Percentiles rank a stretch among this genome's conserved stretches.
These are phyloP conservation scores for Nothoprocta pentlandii DNA, from an alignment of 2,113 vertebrate species.

Conservation along the genomic window DNA sequence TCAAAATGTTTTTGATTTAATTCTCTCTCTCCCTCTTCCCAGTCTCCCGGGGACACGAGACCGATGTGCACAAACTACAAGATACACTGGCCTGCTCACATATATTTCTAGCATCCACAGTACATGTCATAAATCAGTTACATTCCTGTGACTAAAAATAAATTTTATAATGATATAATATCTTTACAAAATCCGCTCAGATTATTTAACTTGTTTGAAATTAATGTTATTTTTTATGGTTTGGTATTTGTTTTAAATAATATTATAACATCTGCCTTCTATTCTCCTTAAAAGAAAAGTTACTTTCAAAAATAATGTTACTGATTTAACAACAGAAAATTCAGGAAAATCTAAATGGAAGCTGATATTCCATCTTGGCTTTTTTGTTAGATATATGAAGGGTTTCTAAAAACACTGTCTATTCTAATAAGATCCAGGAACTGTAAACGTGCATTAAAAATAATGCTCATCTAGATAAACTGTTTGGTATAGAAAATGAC, in stretches of 20 bases:
- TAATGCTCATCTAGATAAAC: constrained; percentile 48
- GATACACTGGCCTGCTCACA: background rate
- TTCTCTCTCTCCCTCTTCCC: background rate
- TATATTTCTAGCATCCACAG: background rate
- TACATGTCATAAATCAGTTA: background rate
- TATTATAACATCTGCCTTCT: background rate
- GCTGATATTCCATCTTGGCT: constrained; percentile 19
- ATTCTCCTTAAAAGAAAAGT: background rate
- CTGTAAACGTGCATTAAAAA: constrained; percentile 53
- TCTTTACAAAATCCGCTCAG: background rate
- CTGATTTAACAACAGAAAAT: constrained; percentile 42
- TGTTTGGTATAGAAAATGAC: constrained; percentile 65
- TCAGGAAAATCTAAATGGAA: constrained; percentile 57
- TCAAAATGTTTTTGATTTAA: background rate
- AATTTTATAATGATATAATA: background rate
- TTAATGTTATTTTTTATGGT: background rate
- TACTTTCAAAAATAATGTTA: constrained; percentile 16
- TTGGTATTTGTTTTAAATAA: background rate
- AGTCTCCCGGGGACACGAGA: background rate
- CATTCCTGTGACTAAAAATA: background rate
- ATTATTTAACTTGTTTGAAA: background rate
- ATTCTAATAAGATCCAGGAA: constrained; percentile 40
- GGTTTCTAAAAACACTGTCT: constrained; percentile 64
- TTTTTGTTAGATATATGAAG: constrained; percentile 47
- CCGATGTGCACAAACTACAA: background rate